Conservation (phyloP, 2,113 vertebrate genomes). For the Lepisosteus osseus region DNA sequence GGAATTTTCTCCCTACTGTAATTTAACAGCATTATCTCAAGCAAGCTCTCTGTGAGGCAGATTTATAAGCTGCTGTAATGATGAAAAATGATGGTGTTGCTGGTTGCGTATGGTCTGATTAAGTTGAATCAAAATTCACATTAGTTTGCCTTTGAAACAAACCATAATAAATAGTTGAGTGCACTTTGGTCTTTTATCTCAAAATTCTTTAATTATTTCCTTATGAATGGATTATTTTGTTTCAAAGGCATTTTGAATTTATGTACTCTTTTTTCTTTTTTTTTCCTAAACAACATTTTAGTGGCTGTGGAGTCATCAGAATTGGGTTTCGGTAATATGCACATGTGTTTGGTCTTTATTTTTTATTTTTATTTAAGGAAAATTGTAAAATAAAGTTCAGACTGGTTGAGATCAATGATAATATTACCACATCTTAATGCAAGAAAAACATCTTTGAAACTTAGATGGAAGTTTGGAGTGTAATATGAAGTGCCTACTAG, state of each 20-base stretch:
- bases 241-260: conserved; percentile 21
- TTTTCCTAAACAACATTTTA: neutral
- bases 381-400: neutral
- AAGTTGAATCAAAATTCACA: conserved; percentile 12
- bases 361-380: neutral
- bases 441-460: too few relatives aligned
- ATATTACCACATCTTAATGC: too few relatives aligned
- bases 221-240: conserved; percentile 23
- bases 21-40: neutral
- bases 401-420: too few relatives aligned
- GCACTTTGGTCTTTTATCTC: conserved; percentile 18
- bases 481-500: too few relatives aligned
- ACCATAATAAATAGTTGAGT: conserved; percentile 31
- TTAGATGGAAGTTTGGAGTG: too few relatives aligned
- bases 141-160: conserved; percentile 27
- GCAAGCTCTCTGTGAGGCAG: neutral
- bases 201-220: conserved; percentile 33
- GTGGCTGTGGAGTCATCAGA: neutral
- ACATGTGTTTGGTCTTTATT: neutral
- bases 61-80: neutral
- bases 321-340: neutral
- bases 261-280: neutral
- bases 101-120: neutral
- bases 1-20: neutral
- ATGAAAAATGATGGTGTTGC: neutral